Evolutionary conservation across 2,113 vertebrate species (phyloP), one percentile per base, ranked within the genome.

Genomic region (Centropus bengalensis): DNA sequence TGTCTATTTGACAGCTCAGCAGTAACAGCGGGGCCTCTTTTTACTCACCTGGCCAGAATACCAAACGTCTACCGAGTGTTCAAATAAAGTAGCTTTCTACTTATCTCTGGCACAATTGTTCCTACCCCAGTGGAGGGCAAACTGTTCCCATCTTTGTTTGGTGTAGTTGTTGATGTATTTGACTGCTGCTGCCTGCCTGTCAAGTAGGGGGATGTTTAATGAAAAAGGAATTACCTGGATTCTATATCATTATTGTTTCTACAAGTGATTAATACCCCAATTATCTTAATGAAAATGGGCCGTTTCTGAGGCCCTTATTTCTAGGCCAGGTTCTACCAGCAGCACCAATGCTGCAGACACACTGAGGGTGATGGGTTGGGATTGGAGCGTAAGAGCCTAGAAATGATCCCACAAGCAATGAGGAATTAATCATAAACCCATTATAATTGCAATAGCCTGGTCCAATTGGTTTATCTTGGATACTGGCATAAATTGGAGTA

Each of bases 241-340:
- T 94, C 38, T 17, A n/a, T 76, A 47, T 47, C 40, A 59, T 60
- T 73, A 33, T 20, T 23, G 4, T 77, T 75, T 92, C 44, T 82
- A 0, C 59, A 64, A 76, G n/a, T 47, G 32, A 40, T 4, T 0
- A 80, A 27, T 47, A 26, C 7, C 5, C 27, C 14, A 36, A 2
- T 66, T 38, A 47, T 64, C 36, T 73, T 73, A 21, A 18, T 15
- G 21, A 24, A 30, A 79, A 76, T 33, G n/a, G 36, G 33, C 17
- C 49, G 24, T 6, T 66, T 73, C 33, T 23, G 47, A 70, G 38
- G 36, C 23, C 14, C 14, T 54, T 63, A 20, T 82, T 89, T 13
- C 20, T 28, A 75, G 28, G 10, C 8, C 19, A 68, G n/a, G 38
- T 85, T 82, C 28, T 63, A 38, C 17, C 20, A 95, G 42, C 42